These are phyloP conservation scores for Oscheius sp. DNA, from an alignment of 2,888 invertebrate species.

Conservation along the genomic window DNA sequence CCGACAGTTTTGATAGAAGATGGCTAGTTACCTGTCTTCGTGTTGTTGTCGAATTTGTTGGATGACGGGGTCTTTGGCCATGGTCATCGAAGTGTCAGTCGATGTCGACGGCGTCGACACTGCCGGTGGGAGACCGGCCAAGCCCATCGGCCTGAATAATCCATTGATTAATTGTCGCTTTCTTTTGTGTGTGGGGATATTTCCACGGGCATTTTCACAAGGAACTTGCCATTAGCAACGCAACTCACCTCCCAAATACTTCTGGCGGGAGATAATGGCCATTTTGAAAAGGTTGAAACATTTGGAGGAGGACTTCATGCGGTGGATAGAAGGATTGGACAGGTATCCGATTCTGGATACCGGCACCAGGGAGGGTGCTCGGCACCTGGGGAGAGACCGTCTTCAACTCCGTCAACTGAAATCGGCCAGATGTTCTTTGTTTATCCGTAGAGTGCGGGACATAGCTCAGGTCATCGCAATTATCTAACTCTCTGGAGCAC, in stretches of 20 bases:
- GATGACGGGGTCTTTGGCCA: conserved; percentile 17
- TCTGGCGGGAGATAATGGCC: conserved; percentile 20
- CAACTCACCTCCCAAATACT: conserved; percentile 18
- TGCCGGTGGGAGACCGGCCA: neutral
- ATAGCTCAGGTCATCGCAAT: conserved; percentile 20
- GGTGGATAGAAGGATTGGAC: neutral
- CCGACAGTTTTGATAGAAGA: neutral
- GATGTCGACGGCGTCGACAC: neutral
- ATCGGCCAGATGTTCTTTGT: conserved; percentile 21
- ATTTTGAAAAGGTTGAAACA: conserved; percentile 19
- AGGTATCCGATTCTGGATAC: conserved; percentile 37
- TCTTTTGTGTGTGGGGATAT: neutral
- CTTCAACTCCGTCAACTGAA: conserved; percentile 1
- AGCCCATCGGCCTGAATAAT: neutral
- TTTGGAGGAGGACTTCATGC: conserved; percentile 14
- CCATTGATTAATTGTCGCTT: neutral
- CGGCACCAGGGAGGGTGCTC: conserved; percentile 32
- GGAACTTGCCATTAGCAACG: neutral
- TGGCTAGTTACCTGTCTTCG: conserved; percentile 19
- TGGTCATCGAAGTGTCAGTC: neutral
- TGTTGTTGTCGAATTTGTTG: conserved; percentile 29
- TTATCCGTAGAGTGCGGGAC: conserved; percentile 18
- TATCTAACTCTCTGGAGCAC: neutral
- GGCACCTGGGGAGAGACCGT: conserved; percentile 5
- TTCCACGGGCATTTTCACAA: neutral